These are phyloP conservation scores for Nycticorax nycticorax DNA, from an alignment of 2,113 vertebrate species.

Conservation along the genomic window DNA sequence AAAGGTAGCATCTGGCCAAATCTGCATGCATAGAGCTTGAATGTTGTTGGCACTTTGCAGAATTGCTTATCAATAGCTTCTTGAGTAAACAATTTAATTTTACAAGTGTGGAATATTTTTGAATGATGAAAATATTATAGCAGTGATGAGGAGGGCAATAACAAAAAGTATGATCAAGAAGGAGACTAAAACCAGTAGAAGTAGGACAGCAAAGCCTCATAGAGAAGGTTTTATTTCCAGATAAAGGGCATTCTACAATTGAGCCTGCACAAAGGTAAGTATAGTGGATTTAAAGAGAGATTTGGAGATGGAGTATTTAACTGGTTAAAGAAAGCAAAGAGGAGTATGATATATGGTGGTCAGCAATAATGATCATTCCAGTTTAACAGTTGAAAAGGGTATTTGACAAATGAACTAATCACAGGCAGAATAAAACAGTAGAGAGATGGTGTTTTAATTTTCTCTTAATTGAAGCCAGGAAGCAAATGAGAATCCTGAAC, in stretches of 20 bases:
- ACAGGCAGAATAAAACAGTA: neutral
- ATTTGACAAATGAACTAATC: neutral
- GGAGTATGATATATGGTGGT: neutral
- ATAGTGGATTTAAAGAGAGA: neutral
- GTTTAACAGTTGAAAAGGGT: neutral
- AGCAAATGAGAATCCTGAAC: neutral
- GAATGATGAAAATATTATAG: neutral
- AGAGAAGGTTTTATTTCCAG: neutral
- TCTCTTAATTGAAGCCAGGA: neutral
- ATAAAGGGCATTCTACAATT: neutral
- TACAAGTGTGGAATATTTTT: neutral
- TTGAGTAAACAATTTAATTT: slow-evolving; percentile 1
- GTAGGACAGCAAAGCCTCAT: neutral
- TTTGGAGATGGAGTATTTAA: neutral
- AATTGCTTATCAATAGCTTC: neutral
- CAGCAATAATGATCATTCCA: neutral
- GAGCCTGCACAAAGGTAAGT: neutral
- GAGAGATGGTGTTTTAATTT: neutral
- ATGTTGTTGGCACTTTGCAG: neutral
- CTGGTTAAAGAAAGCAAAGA: neutral
- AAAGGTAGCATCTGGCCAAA: neutral
- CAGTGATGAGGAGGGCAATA: neutral
- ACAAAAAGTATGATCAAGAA: neutral
- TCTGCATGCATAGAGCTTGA: neutral
- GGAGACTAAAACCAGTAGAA: neutral